These are phyloP conservation scores for Cloeon dipterum DNA, from an alignment of 2,888 invertebrate genomes.

Conservation along the genomic window DNA sequence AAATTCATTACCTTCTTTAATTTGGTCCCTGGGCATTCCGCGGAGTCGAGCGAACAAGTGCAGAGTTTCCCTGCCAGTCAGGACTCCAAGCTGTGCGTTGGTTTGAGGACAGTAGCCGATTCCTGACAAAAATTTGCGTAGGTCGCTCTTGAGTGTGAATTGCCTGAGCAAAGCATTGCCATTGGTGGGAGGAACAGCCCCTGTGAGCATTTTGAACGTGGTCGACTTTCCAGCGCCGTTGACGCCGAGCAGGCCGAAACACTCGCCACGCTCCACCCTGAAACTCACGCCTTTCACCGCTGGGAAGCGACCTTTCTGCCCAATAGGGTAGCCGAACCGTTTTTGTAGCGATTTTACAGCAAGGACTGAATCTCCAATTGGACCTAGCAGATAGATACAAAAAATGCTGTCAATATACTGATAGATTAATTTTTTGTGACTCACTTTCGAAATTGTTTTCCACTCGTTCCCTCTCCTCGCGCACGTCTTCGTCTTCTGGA, in stretches of 20 bases:
- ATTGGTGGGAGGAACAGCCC: constrained; percentile 18
- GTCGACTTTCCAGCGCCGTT: constrained; percentile 31
- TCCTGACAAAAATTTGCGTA: constrained; percentile 35
- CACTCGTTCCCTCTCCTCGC: too few relatives aligned
- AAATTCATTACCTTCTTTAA: too few relatives aligned
- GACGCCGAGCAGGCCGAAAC: constrained; percentile 23
- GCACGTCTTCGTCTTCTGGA: too few relatives aligned
- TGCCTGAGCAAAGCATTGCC: not conserved
- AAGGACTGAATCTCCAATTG: too few relatives aligned
- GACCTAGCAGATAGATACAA: too few relatives aligned
- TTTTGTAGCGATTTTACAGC: not conserved
- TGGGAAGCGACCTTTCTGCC: constrained; percentile 8
- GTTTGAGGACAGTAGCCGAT: constrained; percentile 85
- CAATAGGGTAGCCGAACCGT: not conserved
- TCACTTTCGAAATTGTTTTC: too few relatives aligned
- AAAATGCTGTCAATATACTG: too few relatives aligned
- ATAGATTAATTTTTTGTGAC: too few relatives aligned
- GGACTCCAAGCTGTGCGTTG: constrained; percentile 51
- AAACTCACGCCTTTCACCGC: constrained; percentile 45
- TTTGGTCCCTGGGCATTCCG: constrained; percentile 27
- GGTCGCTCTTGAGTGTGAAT: not conserved
- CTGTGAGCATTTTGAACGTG: constrained; percentile 29
- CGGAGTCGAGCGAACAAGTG: constrained; percentile 44
- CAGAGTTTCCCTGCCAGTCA: constrained; percentile 54
- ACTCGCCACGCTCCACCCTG: constrained; percentile 27